Evolutionary conservation across 1,140 invertebrate genomes (phyloP), one percentile per base, ranked within the genome.

Genomic region (Littorina saxatilis): DNA sequence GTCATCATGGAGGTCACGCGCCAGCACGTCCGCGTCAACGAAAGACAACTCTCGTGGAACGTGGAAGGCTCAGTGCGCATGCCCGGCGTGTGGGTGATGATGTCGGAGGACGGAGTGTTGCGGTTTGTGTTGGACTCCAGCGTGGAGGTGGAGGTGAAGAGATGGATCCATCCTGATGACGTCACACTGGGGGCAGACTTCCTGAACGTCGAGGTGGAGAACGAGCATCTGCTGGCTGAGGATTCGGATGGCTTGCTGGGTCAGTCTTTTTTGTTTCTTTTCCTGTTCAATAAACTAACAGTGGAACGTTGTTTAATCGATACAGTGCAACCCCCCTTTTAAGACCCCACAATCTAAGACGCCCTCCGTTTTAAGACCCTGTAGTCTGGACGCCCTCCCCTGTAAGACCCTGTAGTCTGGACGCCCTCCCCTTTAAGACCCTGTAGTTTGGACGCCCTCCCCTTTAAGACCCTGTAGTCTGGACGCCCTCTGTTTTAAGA

Each of bases 151-250:
- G 76, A 78, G 20, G 78, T 87, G 5, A 76, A 39, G 52, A 63
- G 61, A 23, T 32, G 58, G 13, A 37, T 79, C 20, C 82, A 76
- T 27, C 68, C 75, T 35, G 70, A 29, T 5, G 37, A 43, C 40
- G 63, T 63, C 4, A n/a, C 40, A 5, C 68, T 77, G 23, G 78
- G 72, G 35, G 81, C 80, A 1, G 72, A 83, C 23, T 87, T 84
- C 47, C 43, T 87, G 47, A 85, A 87, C 79, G 47, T 87, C 9
- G 82, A 87, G 58, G 50, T 87, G 17, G 83, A 83, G n/a, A 83
- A 83, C 7, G 85, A 86, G 61, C 39, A 73, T 20, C 81, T 77
- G 11, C 70, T 86, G 35, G 83, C 85, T 0, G 11, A 74, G 37
- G 29, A 74, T 2, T 50, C 83, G 1, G 85, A 78, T n/a, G 85